A percentile compares a stretch with the other conserved stretches of the same genome.
Evolutionary conservation across 2,888 invertebrate genomes (phyloP).

Genomic region (Protophormia terraenovae): DNA sequence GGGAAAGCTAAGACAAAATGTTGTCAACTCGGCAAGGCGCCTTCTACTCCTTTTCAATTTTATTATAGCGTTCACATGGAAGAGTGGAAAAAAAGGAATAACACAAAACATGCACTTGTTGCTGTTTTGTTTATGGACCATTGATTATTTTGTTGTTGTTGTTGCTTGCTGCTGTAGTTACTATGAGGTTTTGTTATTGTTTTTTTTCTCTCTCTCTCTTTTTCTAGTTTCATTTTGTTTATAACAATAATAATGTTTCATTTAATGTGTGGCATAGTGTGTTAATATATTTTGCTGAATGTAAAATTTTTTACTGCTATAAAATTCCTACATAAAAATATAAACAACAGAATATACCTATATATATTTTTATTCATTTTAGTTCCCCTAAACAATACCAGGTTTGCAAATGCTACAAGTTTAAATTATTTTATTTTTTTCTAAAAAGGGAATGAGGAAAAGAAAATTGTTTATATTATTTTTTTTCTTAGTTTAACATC

Average conservation of each 20-base stretch:
- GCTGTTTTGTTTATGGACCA: slow-evolving; percentile 63
- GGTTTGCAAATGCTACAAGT: background rate
- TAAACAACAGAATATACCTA: background rate
- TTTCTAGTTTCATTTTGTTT: slow-evolving; percentile 48
- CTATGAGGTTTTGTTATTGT: background rate
- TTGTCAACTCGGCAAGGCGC: slow-evolving; percentile 58
- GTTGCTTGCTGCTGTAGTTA: slow-evolving; percentile 21
- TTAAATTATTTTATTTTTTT: background rate
- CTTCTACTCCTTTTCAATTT: slow-evolving; percentile 48
- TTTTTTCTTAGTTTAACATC: slow-evolving; percentile 31
- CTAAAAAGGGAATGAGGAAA: background rate
- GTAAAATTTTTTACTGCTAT: slow-evolving; percentile 2
- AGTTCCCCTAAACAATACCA: background rate
- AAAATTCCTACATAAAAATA: background rate
- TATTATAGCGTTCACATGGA: slow-evolving; percentile 23
- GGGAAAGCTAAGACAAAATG: slow-evolving; percentile 15
- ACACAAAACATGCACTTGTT: slow-evolving; percentile 57
- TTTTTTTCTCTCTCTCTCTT: background rate
- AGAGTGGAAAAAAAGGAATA: background rate
- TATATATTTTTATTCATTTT: background rate
- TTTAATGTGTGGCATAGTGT: slow-evolving; percentile 65
- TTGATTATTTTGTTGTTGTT: slow-evolving; percentile 46
- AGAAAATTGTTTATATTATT: background rate
- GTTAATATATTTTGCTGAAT: slow-evolving; percentile 49
- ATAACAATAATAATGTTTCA: slow-evolving; percentile 64